phyloP scores from a whole-genome alignment of 2,797 vertebrate genomes.

The Lacerta agilis region DNA sequence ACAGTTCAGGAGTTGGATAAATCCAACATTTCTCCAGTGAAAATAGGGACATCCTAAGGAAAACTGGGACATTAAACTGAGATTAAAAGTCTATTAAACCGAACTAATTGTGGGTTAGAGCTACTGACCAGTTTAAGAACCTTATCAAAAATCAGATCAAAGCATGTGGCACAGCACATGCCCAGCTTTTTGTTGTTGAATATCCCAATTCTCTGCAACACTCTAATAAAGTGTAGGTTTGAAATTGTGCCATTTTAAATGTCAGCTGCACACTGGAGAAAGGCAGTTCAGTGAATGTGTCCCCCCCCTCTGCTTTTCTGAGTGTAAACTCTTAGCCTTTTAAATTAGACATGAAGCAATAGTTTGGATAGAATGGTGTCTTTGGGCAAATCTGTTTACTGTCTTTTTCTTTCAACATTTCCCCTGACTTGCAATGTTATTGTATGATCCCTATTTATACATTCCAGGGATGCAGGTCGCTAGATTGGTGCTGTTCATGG shows the following conservation, averaged over 20 bases:
- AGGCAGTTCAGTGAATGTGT: background rate
- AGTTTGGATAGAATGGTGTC: slow-evolving; percentile 56
- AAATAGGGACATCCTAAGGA: too few species aligned
- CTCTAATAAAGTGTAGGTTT: slow-evolving; percentile 13
- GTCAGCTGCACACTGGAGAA: background rate
- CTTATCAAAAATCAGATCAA: background rate
- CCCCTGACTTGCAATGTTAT: slow-evolving; percentile 62
- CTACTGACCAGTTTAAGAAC: background rate
- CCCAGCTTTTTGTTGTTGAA: slow-evolving; percentile 12
- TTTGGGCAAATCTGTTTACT: slow-evolving; percentile 64
- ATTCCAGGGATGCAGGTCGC: slow-evolving; percentile 69
- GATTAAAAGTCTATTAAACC: too few species aligned
- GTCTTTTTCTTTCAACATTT: slow-evolving; percentile 71
- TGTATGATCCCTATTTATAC: slow-evolving; percentile 65
- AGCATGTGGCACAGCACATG: background rate
- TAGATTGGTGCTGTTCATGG: slow-evolving; percentile 58
- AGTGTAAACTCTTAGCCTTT: slow-evolving; percentile 33
- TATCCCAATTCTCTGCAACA: background rate
- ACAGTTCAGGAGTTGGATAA: too few species aligned
- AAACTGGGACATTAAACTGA: too few species aligned
- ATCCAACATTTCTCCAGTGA: too few species aligned
- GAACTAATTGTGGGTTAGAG: background rate
- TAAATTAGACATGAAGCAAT: slow-evolving; percentile 54
- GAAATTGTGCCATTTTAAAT: slow-evolving; percentile 3
- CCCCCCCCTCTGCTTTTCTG: background rate